Conservation (phyloP, 2,113 vertebrate species). For the Pseudorasbora parva region DNA sequence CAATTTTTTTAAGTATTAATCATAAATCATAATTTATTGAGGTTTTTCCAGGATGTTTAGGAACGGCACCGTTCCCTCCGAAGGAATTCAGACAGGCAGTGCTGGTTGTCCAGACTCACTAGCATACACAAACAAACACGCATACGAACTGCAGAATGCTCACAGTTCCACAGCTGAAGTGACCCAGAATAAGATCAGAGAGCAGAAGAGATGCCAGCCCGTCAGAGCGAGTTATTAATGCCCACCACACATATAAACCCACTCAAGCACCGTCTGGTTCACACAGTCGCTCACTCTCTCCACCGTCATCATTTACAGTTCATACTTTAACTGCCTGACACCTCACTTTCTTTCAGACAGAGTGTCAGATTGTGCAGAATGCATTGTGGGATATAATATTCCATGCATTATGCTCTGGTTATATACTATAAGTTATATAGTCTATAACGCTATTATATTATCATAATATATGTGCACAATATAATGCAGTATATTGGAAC, state of each 20-base stretch:
- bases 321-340: background rate
- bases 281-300: slow-evolving; percentile 18
- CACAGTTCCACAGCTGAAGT: slow-evolving; percentile 54
- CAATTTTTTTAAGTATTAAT: background rate
- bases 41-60: background rate
- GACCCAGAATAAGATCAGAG: slow-evolving; percentile 64
- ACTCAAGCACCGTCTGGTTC: background rate
- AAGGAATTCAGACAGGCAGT: background rate
- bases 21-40: no score
- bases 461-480: no score
- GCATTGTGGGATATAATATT: no score
- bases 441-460: no score
- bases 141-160: background rate
- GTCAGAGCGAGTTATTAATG: slow-evolving; percentile 63
- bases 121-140: slow-evolving; percentile 12
- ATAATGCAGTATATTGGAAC: no score
- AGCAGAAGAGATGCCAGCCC: slow-evolving; percentile 58
- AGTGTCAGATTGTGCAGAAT: no score
- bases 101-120: background rate
- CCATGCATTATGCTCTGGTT: no score
- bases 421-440: no score
- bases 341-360: background rate
- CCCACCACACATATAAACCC: slow-evolving; percentile 38
- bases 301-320: background rate
- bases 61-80: background rate